Conservation (phyloP, 2,888 invertebrate species). For the Xestobium rufovillosum region DNA sequence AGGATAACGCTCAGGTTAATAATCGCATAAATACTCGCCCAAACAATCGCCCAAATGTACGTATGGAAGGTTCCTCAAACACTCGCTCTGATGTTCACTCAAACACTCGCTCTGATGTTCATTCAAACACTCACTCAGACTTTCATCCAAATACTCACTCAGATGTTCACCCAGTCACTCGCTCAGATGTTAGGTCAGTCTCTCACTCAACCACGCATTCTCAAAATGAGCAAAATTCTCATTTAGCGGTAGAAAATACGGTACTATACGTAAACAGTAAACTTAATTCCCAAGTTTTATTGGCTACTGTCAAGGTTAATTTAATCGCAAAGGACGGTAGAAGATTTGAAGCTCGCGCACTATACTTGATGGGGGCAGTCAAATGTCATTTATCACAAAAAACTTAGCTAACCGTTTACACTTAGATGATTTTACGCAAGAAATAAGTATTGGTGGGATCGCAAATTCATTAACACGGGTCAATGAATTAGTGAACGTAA, state of each 20-base stretch:
- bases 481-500: conserved; percentile 10
- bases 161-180: conserved; percentile 16
- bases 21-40: no score
- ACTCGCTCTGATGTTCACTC: conserved; percentile 16
- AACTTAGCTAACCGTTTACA: no score
- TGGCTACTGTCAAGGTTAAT: conserved; percentile 13
- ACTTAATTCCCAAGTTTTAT: conserved; percentile 12
- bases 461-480: conserved; percentile 12
- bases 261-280: no score
- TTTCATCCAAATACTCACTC: conserved; percentile 16
- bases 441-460: no score
- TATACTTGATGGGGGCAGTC: no score
- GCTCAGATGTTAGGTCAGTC: conserved; percentile 16
- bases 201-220: no score
- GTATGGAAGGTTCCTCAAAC: conserved; percentile 14
- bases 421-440: no score
- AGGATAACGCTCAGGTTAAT: no score
- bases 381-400: no score
- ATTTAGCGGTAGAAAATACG: no score
- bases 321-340: conserved; percentile 8
- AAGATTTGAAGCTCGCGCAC: conserved; percentile 8
- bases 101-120: conserved; percentile 16
- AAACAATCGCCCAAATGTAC: no score
- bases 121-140: conserved; percentile 17
- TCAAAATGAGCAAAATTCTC: conserved; percentile 15